These are phyloP conservation scores for Sebastes minor DNA, from an alignment of 2,797 vertebrate species.

Conservation along the genomic window DNA sequence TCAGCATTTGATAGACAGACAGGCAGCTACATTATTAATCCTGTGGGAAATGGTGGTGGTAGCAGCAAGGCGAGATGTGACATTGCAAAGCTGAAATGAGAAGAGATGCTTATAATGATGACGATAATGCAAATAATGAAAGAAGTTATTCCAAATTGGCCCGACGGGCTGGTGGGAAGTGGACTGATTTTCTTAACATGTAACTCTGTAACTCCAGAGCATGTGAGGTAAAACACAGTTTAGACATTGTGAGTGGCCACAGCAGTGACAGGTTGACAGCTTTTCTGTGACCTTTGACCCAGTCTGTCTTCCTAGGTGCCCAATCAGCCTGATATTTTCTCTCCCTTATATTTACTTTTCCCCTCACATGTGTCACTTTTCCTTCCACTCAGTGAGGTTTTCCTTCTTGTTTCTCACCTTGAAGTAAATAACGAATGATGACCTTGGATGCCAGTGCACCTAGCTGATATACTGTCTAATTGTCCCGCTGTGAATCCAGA, in stretches of 20 bases:
- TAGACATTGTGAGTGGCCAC: conserved; percentile 8
- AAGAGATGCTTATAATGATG: conserved; percentile 7
- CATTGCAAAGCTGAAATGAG: conserved; percentile 27
- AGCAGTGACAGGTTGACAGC: conserved; percentile 56
- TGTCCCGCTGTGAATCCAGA: conserved; percentile 23
- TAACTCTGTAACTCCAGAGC: conserved; percentile 14
- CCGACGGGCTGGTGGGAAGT: conserved; percentile 3
- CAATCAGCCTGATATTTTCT: conserved; percentile 41
- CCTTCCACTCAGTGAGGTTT: conserved; percentile 19
- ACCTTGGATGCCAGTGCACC: conserved; percentile 3
- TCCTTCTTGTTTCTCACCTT: conserved; percentile 31
- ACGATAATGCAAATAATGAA: conserved; percentile 38
- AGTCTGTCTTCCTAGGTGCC: conserved; percentile 30
- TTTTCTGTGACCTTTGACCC: conserved; percentile 42
- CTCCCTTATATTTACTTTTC: not conserved
- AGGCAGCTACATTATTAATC: conserved; percentile 52
- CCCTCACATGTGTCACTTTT: conserved; percentile 1
- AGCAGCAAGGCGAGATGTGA: conserved; percentile 20
- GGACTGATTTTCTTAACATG: not conserved
- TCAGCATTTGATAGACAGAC: conserved; percentile 37
- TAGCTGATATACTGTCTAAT: not conserved
- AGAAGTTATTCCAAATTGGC: not conserved
- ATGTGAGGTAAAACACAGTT: conserved; percentile 28
- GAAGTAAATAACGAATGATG: conserved; percentile 19
- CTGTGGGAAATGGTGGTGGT: conserved; percentile 38